Percentiles rank a stretch among this genome's conserved stretches.
Conservation (phyloP, 2,888 invertebrate species). For the Plusia festucae region DNA sequence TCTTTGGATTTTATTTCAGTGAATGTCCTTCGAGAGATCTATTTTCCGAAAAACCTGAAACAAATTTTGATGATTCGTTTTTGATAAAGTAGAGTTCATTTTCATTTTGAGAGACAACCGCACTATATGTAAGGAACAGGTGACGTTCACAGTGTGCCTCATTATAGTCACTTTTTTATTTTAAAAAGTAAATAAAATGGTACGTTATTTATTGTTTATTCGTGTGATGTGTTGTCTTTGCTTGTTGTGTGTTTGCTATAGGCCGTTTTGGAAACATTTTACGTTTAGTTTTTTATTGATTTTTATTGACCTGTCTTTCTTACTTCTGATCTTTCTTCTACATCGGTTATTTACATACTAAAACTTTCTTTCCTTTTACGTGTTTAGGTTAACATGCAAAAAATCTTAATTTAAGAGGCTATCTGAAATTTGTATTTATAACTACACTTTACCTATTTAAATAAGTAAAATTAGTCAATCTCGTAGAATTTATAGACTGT, state of each 20-base stretch:
- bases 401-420: constrained; percentile 42
- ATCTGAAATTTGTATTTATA: constrained; percentile 55
- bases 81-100: constrained; percentile 77
- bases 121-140: constrained; percentile 79
- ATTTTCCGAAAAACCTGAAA: constrained; percentile 84
- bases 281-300: constrained; percentile 68
- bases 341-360: constrained; percentile 66
- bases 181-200: constrained; percentile 72
- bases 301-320: constrained; percentile 73
- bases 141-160: constrained; percentile 79
- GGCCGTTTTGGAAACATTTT: constrained; percentile 88
- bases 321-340: constrained; percentile 77
- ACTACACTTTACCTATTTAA: constrained; percentile 45
- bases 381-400: constrained; percentile 54
- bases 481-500: constrained; percentile 49
- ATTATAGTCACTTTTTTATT: constrained; percentile 78
- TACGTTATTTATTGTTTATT: constrained; percentile 80
- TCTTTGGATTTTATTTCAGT: constrained; percentile 78
- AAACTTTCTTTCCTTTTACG: constrained; percentile 54
- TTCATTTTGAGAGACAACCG: constrained; percentile 79
- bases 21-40: constrained; percentile 89
- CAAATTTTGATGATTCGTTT: constrained; percentile 74
- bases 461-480: constrained; percentile 41
- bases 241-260: constrained; percentile 89
- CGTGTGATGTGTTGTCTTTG: constrained; percentile 85